Conservation (phyloP, 2,113 vertebrate genomes). For the Pica pica region DNA sequence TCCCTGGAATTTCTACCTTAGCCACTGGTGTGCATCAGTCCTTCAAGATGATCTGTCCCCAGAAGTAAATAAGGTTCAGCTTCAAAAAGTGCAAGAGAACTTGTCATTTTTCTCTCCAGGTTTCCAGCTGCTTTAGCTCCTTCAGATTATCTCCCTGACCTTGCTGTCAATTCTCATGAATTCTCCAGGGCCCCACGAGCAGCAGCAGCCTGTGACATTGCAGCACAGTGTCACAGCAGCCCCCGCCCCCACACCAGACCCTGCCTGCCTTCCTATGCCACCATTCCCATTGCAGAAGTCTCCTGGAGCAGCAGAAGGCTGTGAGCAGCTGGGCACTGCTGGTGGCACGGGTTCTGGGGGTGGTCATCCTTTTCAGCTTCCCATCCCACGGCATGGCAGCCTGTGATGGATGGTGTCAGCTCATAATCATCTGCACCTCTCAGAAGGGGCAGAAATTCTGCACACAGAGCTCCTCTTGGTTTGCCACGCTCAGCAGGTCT, state of each 20-base stretch:
- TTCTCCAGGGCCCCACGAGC: neutral
- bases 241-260: neutral
- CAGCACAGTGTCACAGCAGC: neutral
- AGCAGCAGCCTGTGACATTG: constrained; percentile 15
- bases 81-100: constrained; percentile 57
- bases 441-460: neutral
- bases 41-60: constrained; percentile 23
- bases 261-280: neutral
- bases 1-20: neutral
- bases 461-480: neutral
- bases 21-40: neutral
- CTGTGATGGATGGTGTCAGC: fast-evolving
- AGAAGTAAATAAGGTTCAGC: constrained; percentile 40
- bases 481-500: fast-evolving
- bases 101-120: constrained; percentile 60
- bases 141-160: constrained; percentile 56
- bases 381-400: fast-evolving
- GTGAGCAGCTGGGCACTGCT: neutral
- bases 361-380: neutral
- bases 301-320: neutral
- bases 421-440: fast-evolving
- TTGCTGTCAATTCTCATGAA: constrained; percentile 56
- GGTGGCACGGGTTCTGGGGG: neutral
- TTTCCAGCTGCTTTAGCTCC: constrained; percentile 39
- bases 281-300: neutral